Evolutionary conservation across 2,113 vertebrate genomes (phyloP), one percentile per base, ranked within the genome.

Genomic region (Orientallactaga bullata): DNA sequence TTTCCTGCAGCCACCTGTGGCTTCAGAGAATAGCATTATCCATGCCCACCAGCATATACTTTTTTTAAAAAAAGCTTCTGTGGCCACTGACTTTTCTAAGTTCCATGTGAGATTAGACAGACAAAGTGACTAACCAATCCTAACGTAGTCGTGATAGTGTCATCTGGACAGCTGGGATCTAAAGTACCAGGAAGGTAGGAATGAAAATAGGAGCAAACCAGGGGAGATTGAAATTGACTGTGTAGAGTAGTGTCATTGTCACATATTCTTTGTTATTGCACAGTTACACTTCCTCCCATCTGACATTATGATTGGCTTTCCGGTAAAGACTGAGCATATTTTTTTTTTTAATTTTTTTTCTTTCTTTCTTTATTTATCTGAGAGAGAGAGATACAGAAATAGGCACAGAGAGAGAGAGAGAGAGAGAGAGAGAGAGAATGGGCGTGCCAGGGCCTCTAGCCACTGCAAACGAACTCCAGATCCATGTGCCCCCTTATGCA

Each of bases 71-170:
- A 88, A 83, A 35, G 35, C 61, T 15, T 81, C 72, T 69, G 2
- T n/a, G 30, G 42, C 93, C 73, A 55, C 1, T 24, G 6, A 90
- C 47, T 69, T 82, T 55, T 91, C 21, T 72, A 72, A 83, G 47
- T 87, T 90, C 47, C 85, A 58, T 82, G 58, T 85, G 80, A 94
- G 23, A 81, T 51, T 87, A 69, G 87, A 73, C 17, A 91, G 61
- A 71, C 83, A 88, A 77, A 66, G 18, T 42, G 81, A 81, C 61
- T 92, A 81, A 81, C 8, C 30, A 71, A 37, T 1, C 23, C 47
- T 63, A 24, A 69, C 30, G 8, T 20, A 35, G 5, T 83, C 55
- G 60, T 32, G 74, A 0, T 42, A 1, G 5, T 26, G 55, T 61
- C 71, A 55, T 79, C 24, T 20, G 60, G 66, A 74, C 30, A 37